phyloP scores from a whole-genome alignment of 2,797 vertebrate genomes.

The Parauchenoglanis ngamensis region DNA sequence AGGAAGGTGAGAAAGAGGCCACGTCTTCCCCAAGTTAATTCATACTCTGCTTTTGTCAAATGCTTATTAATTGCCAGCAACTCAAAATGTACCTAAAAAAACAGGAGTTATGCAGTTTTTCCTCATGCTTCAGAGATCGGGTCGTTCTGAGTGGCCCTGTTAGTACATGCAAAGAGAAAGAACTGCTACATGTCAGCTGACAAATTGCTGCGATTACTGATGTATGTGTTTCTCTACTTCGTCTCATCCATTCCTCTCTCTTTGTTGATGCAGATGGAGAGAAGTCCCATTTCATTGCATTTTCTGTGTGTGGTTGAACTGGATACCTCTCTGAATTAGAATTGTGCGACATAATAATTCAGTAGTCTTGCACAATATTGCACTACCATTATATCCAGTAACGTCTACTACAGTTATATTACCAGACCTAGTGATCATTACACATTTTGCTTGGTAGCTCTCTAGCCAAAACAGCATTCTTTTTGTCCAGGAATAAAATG shows the following conservation, averaged over 20 bases:
- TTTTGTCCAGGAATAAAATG: not conserved
- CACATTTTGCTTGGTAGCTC: not conserved
- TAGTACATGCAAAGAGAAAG: not conserved
- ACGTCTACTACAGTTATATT: not conserved
- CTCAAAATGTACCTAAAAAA: slow-evolving; percentile 27
- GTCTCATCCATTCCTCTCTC: not conserved
- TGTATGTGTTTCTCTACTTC: not conserved
- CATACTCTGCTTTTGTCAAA: slow-evolving; percentile 41
- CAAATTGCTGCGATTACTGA: not conserved
- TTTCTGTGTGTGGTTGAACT: not conserved
- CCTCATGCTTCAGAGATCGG: not conserved
- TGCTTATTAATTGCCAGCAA: slow-evolving; percentile 45
- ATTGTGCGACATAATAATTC: not conserved
- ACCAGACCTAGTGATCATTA: not conserved
- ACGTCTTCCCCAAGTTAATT: slow-evolving; percentile 49
- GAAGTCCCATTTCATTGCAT: not conserved
- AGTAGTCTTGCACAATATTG: not conserved
- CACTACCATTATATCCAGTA: not conserved
- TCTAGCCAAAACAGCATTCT: not conserved
- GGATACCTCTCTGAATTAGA: not conserved
- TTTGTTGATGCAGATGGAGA: not conserved
- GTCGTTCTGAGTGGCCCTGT: not conserved
- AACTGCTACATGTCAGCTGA: not conserved
- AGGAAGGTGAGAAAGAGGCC: slow-evolving; percentile 60
- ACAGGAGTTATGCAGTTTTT: not conserved